Conservation (phyloP, 1,140 invertebrate species). For the Sinella curviseta region DNA sequence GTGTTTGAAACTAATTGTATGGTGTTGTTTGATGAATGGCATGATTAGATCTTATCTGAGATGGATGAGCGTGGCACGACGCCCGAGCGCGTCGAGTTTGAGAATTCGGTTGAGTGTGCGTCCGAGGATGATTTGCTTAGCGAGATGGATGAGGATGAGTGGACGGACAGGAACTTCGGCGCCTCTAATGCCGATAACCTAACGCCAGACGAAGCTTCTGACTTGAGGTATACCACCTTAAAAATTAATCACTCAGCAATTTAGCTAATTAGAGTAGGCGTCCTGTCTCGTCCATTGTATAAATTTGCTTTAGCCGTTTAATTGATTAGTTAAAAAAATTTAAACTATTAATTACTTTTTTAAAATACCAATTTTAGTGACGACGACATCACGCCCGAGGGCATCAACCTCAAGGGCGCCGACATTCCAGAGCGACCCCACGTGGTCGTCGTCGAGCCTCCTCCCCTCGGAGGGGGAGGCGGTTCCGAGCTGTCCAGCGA, state of each 20-base stretch:
- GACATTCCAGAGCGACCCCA: not conserved
- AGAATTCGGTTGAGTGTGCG: constrained; percentile 63
- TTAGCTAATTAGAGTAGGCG: not conserved
- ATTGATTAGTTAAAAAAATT: no score
- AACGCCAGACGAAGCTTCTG: constrained; percentile 72
- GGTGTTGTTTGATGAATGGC: not conserved
- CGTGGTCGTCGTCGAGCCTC: not conserved
- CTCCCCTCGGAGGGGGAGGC: not conserved
- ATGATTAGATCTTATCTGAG: constrained; percentile 44
- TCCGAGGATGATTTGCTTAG: constrained; percentile 67
- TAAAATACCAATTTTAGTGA: no score
- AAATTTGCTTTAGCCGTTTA: no score
- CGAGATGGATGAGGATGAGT: constrained; percentile 89
- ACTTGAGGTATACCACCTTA: constrained; percentile 61
- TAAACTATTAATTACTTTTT: no score
- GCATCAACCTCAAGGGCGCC: constrained; percentile 32
- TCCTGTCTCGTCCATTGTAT: not conserved
- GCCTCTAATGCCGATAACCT: constrained; percentile 69
- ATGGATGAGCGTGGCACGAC: constrained; percentile 58
- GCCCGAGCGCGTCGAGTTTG: constrained; percentile 81
- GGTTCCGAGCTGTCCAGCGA: no score
- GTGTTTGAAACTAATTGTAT: not conserved
- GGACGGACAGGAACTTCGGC: constrained; percentile 81
- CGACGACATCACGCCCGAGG: constrained; percentile 46
- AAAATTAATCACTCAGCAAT: not conserved